Percentiles rank a stretch among this genome's conserved stretches.
Evolutionary conservation across 2,888 invertebrate genomes (phyloP).

Genomic region (Orchesellides sinensis): DNA sequence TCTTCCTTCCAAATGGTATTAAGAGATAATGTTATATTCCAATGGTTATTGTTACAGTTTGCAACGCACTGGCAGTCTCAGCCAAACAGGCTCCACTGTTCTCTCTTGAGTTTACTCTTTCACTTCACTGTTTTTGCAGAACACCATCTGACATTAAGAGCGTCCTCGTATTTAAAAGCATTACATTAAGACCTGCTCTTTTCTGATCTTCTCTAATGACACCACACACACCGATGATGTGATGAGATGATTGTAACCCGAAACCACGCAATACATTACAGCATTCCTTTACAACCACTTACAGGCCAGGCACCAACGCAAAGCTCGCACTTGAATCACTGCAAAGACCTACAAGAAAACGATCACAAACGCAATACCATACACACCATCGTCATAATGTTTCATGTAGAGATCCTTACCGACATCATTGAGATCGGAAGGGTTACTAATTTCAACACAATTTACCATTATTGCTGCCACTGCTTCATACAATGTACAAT

Average conservation of each 20-base stretch:
- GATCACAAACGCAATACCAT: not conserved
- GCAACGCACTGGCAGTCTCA: not conserved
- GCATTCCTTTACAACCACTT: not conserved
- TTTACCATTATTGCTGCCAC: slow-evolving; percentile 6
- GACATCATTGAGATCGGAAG: slow-evolving; percentile 31
- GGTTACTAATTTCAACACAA: slow-evolving; percentile 19
- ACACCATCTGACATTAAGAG: not conserved
- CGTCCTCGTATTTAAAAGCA: not conserved
- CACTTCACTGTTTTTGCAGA: not conserved
- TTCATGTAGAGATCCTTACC: not conserved
- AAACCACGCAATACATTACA: slow-evolving; percentile 10
- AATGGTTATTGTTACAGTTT: not conserved
- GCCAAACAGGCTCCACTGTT: not conserved
- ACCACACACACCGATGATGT: no score
- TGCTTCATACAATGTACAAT: no score
- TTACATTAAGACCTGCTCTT: not conserved
- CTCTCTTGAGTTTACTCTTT: not conserved
- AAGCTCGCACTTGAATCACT: not conserved
- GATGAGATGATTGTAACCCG: not conserved
- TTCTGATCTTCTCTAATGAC: not conserved
- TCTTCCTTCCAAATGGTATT: not conserved
- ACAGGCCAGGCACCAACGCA: not conserved
- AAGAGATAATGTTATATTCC: not conserved
- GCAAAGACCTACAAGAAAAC: not conserved
- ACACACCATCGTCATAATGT: not conserved